Percentiles rank a stretch among this genome's conserved stretches.
Conservation (phyloP, 2,888 invertebrate species). For the Diplolepis rosae region DNA sequence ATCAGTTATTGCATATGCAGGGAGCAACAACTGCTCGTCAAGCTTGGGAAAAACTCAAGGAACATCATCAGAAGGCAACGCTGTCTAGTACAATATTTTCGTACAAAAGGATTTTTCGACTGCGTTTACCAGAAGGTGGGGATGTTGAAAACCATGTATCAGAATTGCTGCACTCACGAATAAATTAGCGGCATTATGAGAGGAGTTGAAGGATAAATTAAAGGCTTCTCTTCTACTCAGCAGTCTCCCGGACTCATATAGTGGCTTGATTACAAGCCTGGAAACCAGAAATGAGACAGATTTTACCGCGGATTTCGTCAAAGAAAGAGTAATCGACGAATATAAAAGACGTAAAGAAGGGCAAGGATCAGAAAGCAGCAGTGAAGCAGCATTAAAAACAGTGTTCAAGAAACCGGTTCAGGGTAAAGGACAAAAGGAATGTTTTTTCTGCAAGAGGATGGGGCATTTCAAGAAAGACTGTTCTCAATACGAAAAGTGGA, state of each 20-base stretch:
- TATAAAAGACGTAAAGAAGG: constrained; percentile 42
- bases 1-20: constrained; percentile 34
- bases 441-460: constrained; percentile 26
- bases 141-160: constrained; percentile 47
- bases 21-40: constrained; percentile 30
- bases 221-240: constrained; percentile 42
- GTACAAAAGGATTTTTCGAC: constrained; percentile 13
- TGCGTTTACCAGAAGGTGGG: constrained; percentile 20
- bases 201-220: constrained; percentile 42
- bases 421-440: background rate
- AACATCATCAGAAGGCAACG: constrained; percentile 46
- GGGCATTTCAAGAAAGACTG: constrained; percentile 28
- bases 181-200: constrained; percentile 43
- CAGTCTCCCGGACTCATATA: constrained; percentile 48
- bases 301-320: constrained; percentile 24
- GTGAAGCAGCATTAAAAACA: constrained; percentile 19
- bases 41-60: constrained; percentile 38
- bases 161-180: constrained; percentile 32
- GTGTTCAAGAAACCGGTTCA: background rate
- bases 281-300: constrained; percentile 44
- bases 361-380: background rate
- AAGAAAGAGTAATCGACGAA: constrained; percentile 42
- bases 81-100: constrained; percentile 41
- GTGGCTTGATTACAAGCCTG: constrained; percentile 39
- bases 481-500: constrained; percentile 26